Conservation (phyloP, 2,888 invertebrate species). For the Tiliacea aurago region DNA sequence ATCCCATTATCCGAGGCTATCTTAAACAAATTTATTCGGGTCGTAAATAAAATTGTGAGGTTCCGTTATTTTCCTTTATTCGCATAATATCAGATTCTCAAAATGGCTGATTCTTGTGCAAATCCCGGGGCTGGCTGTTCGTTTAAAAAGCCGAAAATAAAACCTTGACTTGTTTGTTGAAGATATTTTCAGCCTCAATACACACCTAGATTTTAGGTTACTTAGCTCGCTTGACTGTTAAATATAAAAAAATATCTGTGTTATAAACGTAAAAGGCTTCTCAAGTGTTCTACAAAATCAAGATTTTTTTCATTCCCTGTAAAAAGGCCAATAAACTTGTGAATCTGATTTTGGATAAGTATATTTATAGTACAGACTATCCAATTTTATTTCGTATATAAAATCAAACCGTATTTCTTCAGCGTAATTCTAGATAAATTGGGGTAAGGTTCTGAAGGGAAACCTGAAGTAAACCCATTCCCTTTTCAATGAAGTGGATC, state of each 20-base stretch:
- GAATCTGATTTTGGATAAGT: conserved; percentile 6
- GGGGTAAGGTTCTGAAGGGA: neutral
- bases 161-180: conserved; percentile 25
- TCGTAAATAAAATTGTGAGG: conserved; percentile 53
- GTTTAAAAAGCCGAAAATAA: conserved; percentile 49
- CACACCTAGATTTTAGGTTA: conserved; percentile 2
- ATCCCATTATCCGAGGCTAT: conserved; percentile 46
- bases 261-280: conserved; percentile 12
- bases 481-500: conserved; percentile 4
- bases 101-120: conserved; percentile 10
- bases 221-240: neutral
- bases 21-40: conserved; percentile 55
- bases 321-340: conserved; percentile 29
- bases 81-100: no score
- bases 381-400: conserved; percentile 27
- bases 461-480: conserved; percentile 2
- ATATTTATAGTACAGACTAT: conserved; percentile 24
- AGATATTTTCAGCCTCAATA: conserved; percentile 15
- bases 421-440: conserved; percentile 17
- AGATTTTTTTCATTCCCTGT: conserved; percentile 12
- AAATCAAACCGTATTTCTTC: conserved; percentile 18
- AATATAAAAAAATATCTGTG: conserved; percentile 6
- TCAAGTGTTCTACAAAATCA: conserved; percentile 12
- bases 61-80: conserved; percentile 31
- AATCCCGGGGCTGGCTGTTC: conserved; percentile 12